Percentiles rank a stretch among this genome's conserved stretches.
These are phyloP conservation scores for Cacatua alba DNA, from an alignment of 2,113 vertebrate species.

Conservation along the genomic window DNA sequence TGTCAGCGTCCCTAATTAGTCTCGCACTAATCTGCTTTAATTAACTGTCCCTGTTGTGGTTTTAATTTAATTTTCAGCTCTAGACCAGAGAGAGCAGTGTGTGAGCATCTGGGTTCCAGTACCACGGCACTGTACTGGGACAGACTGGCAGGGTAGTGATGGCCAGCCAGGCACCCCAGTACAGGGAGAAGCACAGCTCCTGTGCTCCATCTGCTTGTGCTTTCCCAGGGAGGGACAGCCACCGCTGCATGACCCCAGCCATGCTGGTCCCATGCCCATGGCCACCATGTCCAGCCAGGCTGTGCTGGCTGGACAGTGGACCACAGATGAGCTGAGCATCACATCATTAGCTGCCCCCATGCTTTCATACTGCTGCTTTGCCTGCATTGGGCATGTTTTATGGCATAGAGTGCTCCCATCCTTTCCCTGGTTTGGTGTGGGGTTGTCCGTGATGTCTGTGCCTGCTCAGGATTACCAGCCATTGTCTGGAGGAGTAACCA, in stretches of 20 bases:
- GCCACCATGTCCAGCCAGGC: neutral
- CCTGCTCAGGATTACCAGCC: neutral
- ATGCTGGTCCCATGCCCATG: rapidly evolving
- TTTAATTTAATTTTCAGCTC: slow-evolving; percentile 84
- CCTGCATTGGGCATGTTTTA: rapidly evolving
- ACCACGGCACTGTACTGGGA: neutral
- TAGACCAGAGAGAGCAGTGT: slow-evolving; percentile 44
- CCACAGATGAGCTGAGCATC: neutral
- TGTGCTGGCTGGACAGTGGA: neutral
- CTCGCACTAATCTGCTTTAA: slow-evolving; percentile 82
- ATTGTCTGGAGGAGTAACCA: neutral
- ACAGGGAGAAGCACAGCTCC: neutral
- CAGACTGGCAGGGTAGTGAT: neutral
- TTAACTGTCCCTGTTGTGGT: slow-evolving; percentile 78
- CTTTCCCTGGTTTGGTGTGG: neutral
- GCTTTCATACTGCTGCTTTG: neutral
- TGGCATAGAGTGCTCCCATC: rapidly evolving
- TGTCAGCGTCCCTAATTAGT: slow-evolving; percentile 83
- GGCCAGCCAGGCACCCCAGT: neutral
- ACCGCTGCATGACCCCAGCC: neutral
- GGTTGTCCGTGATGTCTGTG: neutral
- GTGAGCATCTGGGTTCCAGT: slow-evolving; percentile 38
- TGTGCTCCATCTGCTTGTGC: neutral
- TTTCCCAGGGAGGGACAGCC: neutral
- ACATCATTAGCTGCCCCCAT: rapidly evolving